phyloP scores from a whole-genome alignment of 2,797 vertebrate species.

The Dendrocincla fuliginosa region DNA sequence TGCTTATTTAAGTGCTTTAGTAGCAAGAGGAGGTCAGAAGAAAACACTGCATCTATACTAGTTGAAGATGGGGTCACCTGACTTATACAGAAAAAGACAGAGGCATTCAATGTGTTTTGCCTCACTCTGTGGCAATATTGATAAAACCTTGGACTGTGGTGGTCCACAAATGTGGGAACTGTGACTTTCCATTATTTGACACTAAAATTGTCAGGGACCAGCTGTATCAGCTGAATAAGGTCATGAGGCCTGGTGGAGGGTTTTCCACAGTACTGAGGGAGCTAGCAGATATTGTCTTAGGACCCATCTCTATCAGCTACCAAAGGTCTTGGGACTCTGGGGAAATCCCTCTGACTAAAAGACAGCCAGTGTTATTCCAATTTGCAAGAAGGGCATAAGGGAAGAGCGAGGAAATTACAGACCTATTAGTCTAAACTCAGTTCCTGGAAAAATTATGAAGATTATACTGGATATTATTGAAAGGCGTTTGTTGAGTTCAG shows the following conservation, averaged over 20 bases:
- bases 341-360: background rate
- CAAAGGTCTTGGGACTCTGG: background rate
- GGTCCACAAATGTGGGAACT: background rate
- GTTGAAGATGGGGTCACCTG: background rate
- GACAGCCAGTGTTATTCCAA: background rate
- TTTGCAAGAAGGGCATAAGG: background rate
- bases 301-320: background rate
- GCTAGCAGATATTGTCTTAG: background rate
- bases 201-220: no score
- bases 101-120: background rate
- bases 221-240: background rate
- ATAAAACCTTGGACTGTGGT: background rate
- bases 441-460: background rate
- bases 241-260: background rate
- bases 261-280: background rate
- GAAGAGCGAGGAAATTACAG: background rate
- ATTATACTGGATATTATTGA: background rate
- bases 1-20: background rate
- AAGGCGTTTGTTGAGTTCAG: background rate
- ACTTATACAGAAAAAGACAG: rapidly evolving
- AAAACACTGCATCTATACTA: background rate
- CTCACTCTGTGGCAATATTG: background rate
- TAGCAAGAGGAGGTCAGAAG: background rate
- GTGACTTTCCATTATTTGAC: background rate
- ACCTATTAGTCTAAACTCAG: background rate